These are phyloP conservation scores for Conus betulinus DNA, from an alignment of 1,140 invertebrate species.

Conservation along the genomic window DNA sequence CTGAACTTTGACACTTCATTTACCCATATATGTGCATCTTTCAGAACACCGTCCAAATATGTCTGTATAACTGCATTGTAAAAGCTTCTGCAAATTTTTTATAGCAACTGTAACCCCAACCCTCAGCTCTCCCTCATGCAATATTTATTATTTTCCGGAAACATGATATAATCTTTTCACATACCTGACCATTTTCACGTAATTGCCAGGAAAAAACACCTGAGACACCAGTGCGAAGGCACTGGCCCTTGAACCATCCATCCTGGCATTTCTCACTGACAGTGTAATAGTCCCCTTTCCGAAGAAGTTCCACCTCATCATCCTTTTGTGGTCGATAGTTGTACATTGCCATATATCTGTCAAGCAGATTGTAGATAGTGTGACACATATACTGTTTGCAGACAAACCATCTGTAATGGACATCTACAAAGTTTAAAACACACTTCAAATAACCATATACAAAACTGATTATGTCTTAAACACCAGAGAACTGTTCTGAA, in stretches of 20 bases:
- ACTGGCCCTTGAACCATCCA: slow-evolving; percentile 73
- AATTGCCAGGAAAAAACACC: slow-evolving; percentile 75
- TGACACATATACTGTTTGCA: neutral
- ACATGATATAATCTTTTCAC: slow-evolving; percentile 26
- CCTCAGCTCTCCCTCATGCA: neutral
- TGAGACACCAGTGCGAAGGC: slow-evolving; percentile 75
- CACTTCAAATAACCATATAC: too few species aligned
- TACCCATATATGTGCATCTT: too few species aligned
- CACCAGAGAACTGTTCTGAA: too few species aligned
- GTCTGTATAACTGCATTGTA: neutral
- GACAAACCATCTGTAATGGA: too few species aligned
- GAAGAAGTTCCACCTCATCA: slow-evolving; percentile 72
- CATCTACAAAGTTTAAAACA: too few species aligned
- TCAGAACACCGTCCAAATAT: too few species aligned
- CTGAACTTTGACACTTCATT: too few species aligned
- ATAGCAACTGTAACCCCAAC: neutral
- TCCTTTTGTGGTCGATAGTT: slow-evolving; percentile 73
- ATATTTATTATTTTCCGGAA: too few species aligned
- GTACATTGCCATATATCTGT: slow-evolving; percentile 72
- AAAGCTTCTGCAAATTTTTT: neutral
- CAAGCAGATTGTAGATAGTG: neutral
- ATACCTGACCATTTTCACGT: slow-evolving; percentile 80
- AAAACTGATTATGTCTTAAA: too few species aligned
- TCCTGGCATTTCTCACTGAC: slow-evolving; percentile 73
- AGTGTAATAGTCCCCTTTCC: slow-evolving; percentile 72